phyloP scores from a whole-genome alignment of 2,797 vertebrate species.

The Argyrosomus regius region DNA sequence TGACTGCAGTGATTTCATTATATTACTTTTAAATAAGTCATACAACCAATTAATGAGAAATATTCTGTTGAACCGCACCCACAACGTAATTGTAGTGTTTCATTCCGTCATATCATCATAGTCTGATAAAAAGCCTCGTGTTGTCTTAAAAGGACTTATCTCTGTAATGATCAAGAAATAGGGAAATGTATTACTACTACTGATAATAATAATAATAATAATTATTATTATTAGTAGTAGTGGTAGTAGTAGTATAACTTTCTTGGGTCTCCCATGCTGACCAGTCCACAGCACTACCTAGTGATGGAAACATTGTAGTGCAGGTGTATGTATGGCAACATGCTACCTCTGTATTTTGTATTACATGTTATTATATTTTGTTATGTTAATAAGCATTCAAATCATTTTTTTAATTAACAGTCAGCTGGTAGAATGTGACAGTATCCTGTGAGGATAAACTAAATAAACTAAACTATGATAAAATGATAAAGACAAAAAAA shows the following conservation, averaged over 20 bases:
- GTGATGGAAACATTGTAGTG: slow-evolving; percentile 4
- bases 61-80: no score
- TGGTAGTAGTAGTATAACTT: slow-evolving; percentile 6
- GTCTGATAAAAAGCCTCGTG: background rate
- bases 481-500: no score
- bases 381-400: no score
- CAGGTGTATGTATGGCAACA: background rate
- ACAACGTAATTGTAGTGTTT: background rate
- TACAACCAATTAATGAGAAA: background rate
- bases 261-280: background rate
- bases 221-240: no score
- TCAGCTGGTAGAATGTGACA: no score
- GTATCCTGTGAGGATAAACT: no score
- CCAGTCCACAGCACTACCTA: slow-evolving; percentile 54
- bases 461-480: no score
- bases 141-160: background rate
- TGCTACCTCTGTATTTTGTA: fast-evolving
- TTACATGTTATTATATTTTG: background rate
- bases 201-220: no score
- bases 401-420: no score
- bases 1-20: background rate
- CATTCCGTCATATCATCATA: background rate
- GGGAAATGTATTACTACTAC: no score
- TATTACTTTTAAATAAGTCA: background rate
- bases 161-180: background rate